These are phyloP conservation scores for Mesorhabditis spiculigera DNA, from an alignment of 2,888 invertebrate species.

Conservation along the genomic window DNA sequence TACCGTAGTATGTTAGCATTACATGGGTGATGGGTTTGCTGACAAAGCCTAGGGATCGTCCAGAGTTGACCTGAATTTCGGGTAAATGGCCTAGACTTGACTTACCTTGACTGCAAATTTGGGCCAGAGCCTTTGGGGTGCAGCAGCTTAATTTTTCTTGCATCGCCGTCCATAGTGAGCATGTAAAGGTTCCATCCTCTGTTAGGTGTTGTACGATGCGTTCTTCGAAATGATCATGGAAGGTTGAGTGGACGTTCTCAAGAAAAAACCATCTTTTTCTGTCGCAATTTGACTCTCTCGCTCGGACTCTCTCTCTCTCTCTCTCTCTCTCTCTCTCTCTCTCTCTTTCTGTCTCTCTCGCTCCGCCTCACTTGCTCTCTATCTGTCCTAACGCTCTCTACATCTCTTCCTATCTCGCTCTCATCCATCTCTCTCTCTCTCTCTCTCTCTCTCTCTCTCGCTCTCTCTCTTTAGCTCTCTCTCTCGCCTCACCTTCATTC, in stretches of 20 bases:
- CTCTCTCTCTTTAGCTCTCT: too few relatives aligned
- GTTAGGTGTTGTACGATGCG: neutral
- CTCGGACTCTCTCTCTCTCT: too few relatives aligned
- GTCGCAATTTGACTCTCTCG: too few relatives aligned
- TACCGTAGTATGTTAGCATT: neutral
- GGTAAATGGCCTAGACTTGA: neutral
- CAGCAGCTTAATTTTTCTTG: neutral
- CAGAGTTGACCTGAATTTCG: neutral
- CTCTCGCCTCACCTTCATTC: slow-evolving; percentile 4
- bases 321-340: too few relatives aligned
- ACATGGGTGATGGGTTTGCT: neutral
- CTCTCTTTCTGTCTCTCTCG: too few relatives aligned
- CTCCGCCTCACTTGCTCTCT: too few relatives aligned
- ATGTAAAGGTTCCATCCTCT: neutral
- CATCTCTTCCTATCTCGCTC: too few relatives aligned
- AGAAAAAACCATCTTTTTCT: neutral
- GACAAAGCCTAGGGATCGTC: neutral
- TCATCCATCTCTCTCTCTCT: too few relatives aligned
- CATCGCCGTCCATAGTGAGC: neutral
- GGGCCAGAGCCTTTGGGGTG: neutral
- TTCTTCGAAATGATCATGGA: neutral
- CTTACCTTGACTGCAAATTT: neutral
- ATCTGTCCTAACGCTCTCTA: too few relatives aligned
- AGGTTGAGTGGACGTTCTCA: slow-evolving; percentile 1
- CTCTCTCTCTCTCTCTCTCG: too few relatives aligned